Percentiles rank a stretch among this genome's conserved stretches.
phyloP scores from a whole-genome alignment of 2,797 vertebrate species.

The Eutrigla gurnardus region DNA sequence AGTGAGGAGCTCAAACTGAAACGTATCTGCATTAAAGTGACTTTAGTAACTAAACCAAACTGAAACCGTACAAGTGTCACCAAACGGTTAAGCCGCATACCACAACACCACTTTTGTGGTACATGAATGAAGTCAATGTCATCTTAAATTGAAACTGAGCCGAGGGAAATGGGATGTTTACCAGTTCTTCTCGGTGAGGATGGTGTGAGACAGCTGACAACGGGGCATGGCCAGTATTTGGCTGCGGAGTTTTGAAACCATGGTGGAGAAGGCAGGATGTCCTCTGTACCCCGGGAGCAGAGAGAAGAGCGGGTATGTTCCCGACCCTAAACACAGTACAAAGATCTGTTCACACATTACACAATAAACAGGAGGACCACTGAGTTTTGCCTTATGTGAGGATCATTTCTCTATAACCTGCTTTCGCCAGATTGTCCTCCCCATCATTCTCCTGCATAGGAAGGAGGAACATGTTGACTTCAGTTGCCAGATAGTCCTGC shows the following conservation, averaged over 20 bases:
- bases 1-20: too few relatives aligned
- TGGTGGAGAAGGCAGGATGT: slow-evolving; percentile 89
- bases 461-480: slow-evolving; percentile 93
- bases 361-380: background rate
- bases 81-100: too few relatives aligned
- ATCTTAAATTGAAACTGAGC: background rate
- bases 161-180: slow-evolving; percentile 51
- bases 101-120: too few relatives aligned
- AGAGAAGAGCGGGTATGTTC: slow-evolving; percentile 88
- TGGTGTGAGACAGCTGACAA: slow-evolving; percentile 92
- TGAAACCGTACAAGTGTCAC: too few relatives aligned
- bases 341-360: background rate
- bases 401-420: slow-evolving; percentile 78
- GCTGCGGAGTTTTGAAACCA: slow-evolving; percentile 89
- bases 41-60: too few relatives aligned
- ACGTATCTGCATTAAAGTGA: too few relatives aligned
- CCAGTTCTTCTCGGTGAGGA: slow-evolving; percentile 96
- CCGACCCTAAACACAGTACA: slow-evolving; percentile 71
- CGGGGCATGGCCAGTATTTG: slow-evolving; percentile 92
- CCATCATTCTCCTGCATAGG: slow-evolving; percentile 89
- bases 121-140: background rate
- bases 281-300: slow-evolving; percentile 91
- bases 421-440: slow-evolving; percentile 86
- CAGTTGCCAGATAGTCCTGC: slow-evolving; percentile 86
- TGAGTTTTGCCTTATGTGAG: background rate